phyloP scores from a whole-genome alignment of 2,113 vertebrate species.

The Centrocercus urophasianus region DNA sequence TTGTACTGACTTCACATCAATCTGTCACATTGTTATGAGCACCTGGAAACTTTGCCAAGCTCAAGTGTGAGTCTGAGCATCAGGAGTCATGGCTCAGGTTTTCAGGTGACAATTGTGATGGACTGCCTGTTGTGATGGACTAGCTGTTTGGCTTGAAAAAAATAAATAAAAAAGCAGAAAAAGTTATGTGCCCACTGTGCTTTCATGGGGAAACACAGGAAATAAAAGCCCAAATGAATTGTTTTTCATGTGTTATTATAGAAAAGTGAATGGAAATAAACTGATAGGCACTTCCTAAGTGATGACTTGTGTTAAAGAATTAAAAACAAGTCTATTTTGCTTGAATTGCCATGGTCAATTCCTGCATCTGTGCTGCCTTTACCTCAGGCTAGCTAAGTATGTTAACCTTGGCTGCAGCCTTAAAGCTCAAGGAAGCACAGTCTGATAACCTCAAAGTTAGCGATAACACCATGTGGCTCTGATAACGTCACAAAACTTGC shows the following conservation, averaged over 20 bases:
- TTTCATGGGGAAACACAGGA: neutral
- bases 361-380: neutral
- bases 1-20: neutral
- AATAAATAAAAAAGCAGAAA: neutral
- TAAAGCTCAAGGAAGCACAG: neutral
- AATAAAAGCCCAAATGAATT: neutral
- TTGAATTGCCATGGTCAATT: neutral
- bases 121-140: neutral
- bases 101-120: neutral
- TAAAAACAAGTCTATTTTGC: neutral
- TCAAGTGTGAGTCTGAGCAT: neutral
- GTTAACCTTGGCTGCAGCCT: neutral
- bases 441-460: neutral
- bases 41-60: neutral
- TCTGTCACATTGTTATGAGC: neutral
- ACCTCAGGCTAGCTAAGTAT: neutral
- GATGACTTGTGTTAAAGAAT: neutral
- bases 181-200: neutral
- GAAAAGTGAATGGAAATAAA: neutral
- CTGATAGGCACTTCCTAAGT: neutral
- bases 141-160: neutral
- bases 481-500: neutral
- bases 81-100: neutral
- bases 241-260: neutral
- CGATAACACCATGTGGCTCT: neutral